Percentiles rank a stretch among this genome's conserved stretches.
phyloP scores from a whole-genome alignment of 1,140 invertebrate species.

The Bemisia tabaci region DNA sequence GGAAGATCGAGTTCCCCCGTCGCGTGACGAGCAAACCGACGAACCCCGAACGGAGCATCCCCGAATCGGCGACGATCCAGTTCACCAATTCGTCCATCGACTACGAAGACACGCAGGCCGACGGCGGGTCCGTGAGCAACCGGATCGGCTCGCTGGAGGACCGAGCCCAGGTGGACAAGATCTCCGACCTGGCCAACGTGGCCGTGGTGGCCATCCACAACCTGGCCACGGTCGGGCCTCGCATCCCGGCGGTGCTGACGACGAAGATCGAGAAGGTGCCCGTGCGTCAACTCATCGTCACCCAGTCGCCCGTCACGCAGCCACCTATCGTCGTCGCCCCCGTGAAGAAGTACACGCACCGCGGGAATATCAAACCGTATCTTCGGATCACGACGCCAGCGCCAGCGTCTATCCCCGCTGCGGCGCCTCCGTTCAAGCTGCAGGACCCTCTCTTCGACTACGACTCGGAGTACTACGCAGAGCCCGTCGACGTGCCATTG shows the following conservation, averaged over 20 bases:
- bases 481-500: constrained; percentile 30
- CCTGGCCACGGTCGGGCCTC: constrained; percentile 22
- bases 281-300: neutral
- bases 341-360: constrained; percentile 26
- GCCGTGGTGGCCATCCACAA: constrained; percentile 26
- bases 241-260: constrained; percentile 9
- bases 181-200: constrained; percentile 23
- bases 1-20: constrained; percentile 9
- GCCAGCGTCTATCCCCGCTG: constrained; percentile 2
- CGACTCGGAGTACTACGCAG: constrained; percentile 28
- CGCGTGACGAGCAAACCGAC: neutral
- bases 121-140: constrained; percentile 1
- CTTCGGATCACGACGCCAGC: constrained; percentile 24
- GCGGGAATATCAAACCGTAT: constrained; percentile 29
- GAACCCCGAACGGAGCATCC: neutral
- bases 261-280: neutral
- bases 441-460: constrained; percentile 34
- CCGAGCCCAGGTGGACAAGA: neutral
- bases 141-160: neutral
- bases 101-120: neutral
- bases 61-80: neutral
- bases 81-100: neutral
- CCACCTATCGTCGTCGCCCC: neutral
- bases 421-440: constrained; percentile 20
- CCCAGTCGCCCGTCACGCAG: neutral